These are phyloP conservation scores for Sapayoa aenigma DNA, from an alignment of 2,113 vertebrate genomes.

Conservation along the genomic window DNA sequence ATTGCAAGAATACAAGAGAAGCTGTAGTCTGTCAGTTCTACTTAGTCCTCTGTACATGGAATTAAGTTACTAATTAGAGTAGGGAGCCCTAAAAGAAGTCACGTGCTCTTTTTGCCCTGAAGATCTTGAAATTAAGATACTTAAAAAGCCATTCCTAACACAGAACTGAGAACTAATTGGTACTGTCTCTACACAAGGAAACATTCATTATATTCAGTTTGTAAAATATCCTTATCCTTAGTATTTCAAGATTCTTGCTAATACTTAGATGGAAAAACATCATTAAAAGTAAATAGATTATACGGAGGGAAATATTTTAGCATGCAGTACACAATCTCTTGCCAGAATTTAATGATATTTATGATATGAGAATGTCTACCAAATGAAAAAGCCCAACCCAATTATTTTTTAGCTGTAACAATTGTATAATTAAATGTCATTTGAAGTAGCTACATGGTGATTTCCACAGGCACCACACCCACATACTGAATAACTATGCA, in stretches of 20 bases:
- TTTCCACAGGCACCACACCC: background rate
- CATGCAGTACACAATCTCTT: background rate
- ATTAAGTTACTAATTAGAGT: slow-evolving; percentile 28
- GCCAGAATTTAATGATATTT: background rate
- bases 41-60: background rate
- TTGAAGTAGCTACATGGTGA: background rate
- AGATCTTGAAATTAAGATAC: background rate
- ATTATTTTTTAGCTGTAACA: background rate
- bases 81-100: background rate
- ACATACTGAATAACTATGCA: background rate
- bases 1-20: slow-evolving; percentile 18
- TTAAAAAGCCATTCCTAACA: slow-evolving; percentile 16
- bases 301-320: background rate
- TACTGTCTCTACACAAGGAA: background rate
- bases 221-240: background rate
- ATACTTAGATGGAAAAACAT: background rate
- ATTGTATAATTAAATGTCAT: background rate
- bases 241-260: background rate
- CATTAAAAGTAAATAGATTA: background rate
- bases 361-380: background rate
- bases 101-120: slow-evolving; percentile 18
- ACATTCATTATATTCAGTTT: background rate
- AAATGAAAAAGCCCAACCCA: background rate
- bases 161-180: slow-evolving; percentile 6
- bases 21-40: background rate